Base-by-base conservation (phyloP, 2,888 invertebrate species). In the Tetragnatha montana region DNA sequence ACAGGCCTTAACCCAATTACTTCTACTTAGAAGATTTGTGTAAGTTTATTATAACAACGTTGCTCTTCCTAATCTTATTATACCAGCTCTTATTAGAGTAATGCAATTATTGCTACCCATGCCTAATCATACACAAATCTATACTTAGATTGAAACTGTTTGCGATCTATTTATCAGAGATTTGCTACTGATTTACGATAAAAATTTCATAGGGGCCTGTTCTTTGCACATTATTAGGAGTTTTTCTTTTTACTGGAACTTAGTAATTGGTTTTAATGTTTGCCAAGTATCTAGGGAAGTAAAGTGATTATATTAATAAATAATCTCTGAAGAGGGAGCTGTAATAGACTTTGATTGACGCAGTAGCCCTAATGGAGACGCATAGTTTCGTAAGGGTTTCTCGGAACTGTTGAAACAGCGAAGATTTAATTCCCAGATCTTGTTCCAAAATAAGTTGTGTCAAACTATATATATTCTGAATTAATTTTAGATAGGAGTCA, bases 11-110 rank as follows among this genome's bases (percentile, higher is more conserved):
- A 82, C 73, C 35, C 74, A 82, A 68, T 82, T 82, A 82, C 51
- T 73, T 51, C 21, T 35, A 22, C 51, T 60, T 82, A 10, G 47
- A 21, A 82, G 35, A 35, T 82, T 51, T 73, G 8, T 51, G 51
- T 82, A 82, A 73, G 74, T 82, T 74, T 82, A 82, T 82, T 82
- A 82, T 60, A 60, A 60, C 73, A 82, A 82, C 73, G 73, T 82
- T 74, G 35, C 35, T 82, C 47, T 21, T 21, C 17, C n/a, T 82
- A 82, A 82, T 82, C 60, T 82, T 82, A 74, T 82, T 82, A 74
- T 35, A 35, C 14, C 60, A 82, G n/a, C n/a, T 81, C 82, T n/a
- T 82, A 71, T 74, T 82, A 74, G 50, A 14, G 60, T 51, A 82
- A 82, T 73, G 35, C 51, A 82, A 82, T 82, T 82, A 82, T 82